These are phyloP conservation scores for Araneus ventricosus DNA, from an alignment of 1,140 invertebrate species.

Conservation along the genomic window DNA sequence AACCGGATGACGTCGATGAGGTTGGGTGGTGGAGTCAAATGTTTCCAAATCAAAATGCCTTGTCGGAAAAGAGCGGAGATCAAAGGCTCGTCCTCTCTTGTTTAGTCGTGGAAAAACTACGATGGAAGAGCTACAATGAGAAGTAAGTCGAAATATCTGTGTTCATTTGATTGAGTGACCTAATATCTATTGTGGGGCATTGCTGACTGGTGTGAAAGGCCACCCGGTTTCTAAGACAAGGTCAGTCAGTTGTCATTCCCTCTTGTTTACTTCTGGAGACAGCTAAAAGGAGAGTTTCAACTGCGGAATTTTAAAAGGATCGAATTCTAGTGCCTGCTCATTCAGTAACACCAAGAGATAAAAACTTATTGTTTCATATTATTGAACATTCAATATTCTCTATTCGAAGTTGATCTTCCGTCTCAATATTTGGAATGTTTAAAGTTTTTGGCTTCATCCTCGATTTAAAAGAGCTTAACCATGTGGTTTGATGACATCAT, in stretches of 20 bases:
- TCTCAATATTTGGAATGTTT: no score
- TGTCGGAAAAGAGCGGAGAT: not conserved
- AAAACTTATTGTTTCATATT: no score
- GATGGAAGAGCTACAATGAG: not conserved
- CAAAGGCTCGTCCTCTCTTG: not conserved
- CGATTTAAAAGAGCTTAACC: not conserved
- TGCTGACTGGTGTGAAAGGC: not conserved
- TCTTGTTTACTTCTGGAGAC: constrained; percentile 29
- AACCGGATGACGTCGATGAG: not conserved
- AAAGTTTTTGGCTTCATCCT: no score
- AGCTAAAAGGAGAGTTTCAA: not conserved
- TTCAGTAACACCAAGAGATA: no score
- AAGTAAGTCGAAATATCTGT: not conserved
- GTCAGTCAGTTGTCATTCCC: constrained; percentile 55
- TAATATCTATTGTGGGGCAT: not conserved
- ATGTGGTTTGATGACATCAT: not conserved
- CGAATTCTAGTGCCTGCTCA: no score
- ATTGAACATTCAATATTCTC: no score
- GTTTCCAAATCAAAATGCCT: constrained; percentile 8
- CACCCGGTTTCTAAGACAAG: constrained; percentile 55
- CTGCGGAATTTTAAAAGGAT: not conserved
- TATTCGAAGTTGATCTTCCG: no score
- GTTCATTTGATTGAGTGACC: not conserved
- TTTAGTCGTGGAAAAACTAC: not conserved
- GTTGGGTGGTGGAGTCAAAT: constrained; percentile 17